Evolutionary conservation across 2,113 vertebrate genomes (phyloP).

Genomic region (Tachysurus fulvidraco): DNA sequence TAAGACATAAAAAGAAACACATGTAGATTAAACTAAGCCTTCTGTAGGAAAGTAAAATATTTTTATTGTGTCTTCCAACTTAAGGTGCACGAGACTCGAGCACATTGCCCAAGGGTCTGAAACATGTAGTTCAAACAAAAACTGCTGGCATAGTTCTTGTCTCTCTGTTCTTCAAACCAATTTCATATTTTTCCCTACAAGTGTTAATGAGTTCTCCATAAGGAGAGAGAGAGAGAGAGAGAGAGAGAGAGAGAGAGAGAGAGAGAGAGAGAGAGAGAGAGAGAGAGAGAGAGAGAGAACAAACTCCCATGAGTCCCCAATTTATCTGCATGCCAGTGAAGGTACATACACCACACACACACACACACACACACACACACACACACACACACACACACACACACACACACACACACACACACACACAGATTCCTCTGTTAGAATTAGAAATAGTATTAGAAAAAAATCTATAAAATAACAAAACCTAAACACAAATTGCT

Average conservation of each 20-base stretch:
- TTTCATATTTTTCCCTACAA: constrained; percentile 14
- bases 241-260: neutral
- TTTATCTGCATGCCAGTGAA: neutral
- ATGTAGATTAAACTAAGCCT: neutral
- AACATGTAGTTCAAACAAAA: neutral
- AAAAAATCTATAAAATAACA: neutral
- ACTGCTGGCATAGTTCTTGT: neutral
- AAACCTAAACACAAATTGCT: neutral
- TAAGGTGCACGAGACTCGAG: neutral
- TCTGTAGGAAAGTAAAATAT: neutral
- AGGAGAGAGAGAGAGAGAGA: neutral
- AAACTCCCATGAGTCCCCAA: constrained; percentile 30
- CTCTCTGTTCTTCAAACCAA: neutral
- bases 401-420: neutral
- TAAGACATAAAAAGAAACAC: constrained; percentile 13
- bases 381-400: neutral
- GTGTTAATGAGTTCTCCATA: constrained; percentile 48
- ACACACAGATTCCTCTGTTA: neutral
- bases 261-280: no score
- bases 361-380: neutral
- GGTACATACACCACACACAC: neutral
- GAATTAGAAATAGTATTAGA: neutral
- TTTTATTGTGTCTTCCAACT: neutral
- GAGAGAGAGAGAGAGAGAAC: constrained; percentile 8
- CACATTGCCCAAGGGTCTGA: neutral